Conservation (phyloP, 2,888 invertebrate species). For the Diachrysia chrysitis region DNA sequence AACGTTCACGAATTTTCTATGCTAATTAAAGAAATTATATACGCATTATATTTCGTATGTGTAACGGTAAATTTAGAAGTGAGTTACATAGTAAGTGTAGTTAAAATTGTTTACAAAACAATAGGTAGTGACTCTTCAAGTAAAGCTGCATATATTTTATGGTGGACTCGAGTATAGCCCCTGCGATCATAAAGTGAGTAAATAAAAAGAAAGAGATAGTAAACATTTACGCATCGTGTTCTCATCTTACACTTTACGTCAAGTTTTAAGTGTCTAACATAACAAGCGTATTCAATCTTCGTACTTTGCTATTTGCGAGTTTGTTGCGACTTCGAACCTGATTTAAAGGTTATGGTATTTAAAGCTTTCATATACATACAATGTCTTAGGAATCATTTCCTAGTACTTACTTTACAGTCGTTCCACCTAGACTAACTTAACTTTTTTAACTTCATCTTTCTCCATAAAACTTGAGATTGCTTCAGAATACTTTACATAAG, state of each 20-base stretch:
- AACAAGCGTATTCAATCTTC: slow-evolving; percentile 35
- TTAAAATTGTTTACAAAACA: slow-evolving; percentile 49
- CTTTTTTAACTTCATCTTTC: too few species aligned
- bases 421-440: not conserved
- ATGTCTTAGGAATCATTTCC: not conserved
- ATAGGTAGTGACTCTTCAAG: slow-evolving; percentile 43
- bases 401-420: not conserved
- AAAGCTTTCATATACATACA: not conserved
- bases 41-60: slow-evolving; percentile 2
- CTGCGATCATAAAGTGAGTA: slow-evolving; percentile 42
- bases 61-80: not conserved
- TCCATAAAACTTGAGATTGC: not conserved
- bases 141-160: slow-evolving; percentile 48
- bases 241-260: slow-evolving; percentile 33
- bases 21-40: not conserved
- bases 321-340: slow-evolving; percentile 6
- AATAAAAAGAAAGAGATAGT: slow-evolving; percentile 42
- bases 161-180: slow-evolving; percentile 37
- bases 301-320: slow-evolving; percentile 13
- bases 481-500: not conserved
- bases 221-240: slow-evolving; percentile 36
- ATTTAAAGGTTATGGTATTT: not conserved
- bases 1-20: slow-evolving; percentile 13
- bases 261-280: slow-evolving; percentile 34
- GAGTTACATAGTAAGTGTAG: slow-evolving; percentile 8